Conservation (phyloP, 2,797 vertebrate genomes). For the Alectoris magna region DNA sequence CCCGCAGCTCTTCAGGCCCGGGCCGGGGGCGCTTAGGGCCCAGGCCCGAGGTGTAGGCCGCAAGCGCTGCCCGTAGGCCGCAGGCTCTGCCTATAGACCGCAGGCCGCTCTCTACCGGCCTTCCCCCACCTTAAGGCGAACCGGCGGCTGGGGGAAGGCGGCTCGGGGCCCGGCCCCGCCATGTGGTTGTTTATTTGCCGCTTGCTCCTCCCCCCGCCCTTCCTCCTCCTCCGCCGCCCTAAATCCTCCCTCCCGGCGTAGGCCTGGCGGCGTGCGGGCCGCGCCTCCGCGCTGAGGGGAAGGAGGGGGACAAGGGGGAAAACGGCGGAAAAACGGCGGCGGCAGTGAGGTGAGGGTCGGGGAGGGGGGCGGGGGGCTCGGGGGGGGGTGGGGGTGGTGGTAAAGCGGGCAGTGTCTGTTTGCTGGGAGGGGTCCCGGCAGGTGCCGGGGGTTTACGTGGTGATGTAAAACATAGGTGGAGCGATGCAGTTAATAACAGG, state of each 20-base stretch:
- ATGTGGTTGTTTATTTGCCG: neutral
- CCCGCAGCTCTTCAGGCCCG: neutral
- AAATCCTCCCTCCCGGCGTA: neutral
- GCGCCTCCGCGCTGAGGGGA: neutral
- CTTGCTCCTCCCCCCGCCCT: neutral
- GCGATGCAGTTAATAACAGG: too few relatives aligned
- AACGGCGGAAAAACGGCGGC: neutral
- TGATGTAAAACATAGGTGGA: fast-evolving
- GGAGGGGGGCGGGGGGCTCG: neutral
- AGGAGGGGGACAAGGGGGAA: neutral
- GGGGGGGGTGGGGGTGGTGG: too few relatives aligned
- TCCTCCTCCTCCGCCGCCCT: neutral
- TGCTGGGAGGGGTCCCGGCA: neutral
- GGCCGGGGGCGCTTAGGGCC: neutral
- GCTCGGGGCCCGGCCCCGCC: neutral
- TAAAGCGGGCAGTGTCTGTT: neutral
- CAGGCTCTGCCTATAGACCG: neutral
- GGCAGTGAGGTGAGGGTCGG: neutral
- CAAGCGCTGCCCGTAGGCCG: too few relatives aligned
- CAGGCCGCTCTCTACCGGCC: neutral
- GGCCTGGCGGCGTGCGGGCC: neutral
- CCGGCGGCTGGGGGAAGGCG: neutral
- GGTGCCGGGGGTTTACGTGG: neutral
- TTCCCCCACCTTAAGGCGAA: too few relatives aligned
- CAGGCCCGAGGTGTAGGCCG: neutral